These are phyloP conservation scores for Syrmaticus mikado DNA, from an alignment of 2,113 vertebrate genomes.

Conservation along the genomic window DNA sequence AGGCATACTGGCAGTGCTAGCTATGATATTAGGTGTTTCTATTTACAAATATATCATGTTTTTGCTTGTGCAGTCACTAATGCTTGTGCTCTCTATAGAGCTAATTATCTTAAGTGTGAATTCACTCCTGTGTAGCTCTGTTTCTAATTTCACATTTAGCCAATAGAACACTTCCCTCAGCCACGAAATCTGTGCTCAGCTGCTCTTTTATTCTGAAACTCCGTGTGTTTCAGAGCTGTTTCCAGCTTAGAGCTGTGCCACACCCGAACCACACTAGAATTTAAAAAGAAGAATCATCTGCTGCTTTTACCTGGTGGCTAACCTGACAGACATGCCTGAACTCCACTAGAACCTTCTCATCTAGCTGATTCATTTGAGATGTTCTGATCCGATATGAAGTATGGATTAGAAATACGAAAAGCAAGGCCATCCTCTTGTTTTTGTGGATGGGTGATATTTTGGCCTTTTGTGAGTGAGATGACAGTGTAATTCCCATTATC, in stretches of 20 bases:
- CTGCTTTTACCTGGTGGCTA: not conserved
- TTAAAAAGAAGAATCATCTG: not conserved
- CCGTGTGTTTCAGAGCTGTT: not conserved
- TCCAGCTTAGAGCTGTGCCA: not conserved
- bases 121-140: not conserved
- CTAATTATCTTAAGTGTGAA: not conserved
- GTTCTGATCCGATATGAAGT: not conserved
- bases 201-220: not conserved
- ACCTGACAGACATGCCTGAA: not conserved
- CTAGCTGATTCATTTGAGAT: not conserved
- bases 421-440: not conserved
- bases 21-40: not conserved
- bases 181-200: not conserved
- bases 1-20: not conserved
- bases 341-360: not conserved
- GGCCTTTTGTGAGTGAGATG: not conserved
- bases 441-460: not conserved
- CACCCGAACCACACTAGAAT: not conserved
- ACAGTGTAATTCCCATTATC: not conserved
- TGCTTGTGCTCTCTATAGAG: not conserved
- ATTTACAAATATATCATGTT: fast-evolving
- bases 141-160: not conserved
- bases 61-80: not conserved
- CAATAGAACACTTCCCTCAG: not conserved
- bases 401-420: not conserved